Conservation (phyloP, 2,888 invertebrate genomes). For the Tetramorium bicarinatum region DNA sequence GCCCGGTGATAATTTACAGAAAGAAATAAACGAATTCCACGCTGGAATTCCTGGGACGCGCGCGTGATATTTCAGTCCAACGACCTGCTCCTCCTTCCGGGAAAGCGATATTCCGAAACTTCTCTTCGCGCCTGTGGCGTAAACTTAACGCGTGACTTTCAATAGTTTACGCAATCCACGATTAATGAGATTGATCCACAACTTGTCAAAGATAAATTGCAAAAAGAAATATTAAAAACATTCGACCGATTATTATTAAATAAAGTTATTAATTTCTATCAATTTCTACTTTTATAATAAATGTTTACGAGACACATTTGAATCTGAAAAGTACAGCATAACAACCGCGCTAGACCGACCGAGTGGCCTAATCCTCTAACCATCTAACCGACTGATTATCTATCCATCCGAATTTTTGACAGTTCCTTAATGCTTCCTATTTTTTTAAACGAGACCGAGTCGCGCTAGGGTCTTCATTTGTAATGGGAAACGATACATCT, state of each 20-base stretch:
- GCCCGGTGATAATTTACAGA: slow-evolving; percentile 78
- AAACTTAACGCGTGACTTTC: slow-evolving; percentile 4
- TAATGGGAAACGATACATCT: slow-evolving; percentile 22
- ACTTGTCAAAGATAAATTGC: background rate
- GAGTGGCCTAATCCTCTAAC: slow-evolving; percentile 42
- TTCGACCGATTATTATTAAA: background rate
- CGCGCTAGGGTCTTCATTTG: background rate
- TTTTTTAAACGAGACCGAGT: background rate
- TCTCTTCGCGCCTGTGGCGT: slow-evolving; percentile 44
- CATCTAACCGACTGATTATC: background rate
- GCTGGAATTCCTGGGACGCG: slow-evolving; percentile 78
- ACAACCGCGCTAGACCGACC: slow-evolving; percentile 27
- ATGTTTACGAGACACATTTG: slow-evolving; percentile 10
- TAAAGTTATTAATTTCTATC: background rate
- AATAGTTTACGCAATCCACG: background rate
- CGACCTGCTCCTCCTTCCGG: slow-evolving; percentile 77
- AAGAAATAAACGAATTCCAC: slow-evolving; percentile 80
- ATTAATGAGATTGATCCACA: background rate
- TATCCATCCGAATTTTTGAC: slow-evolving; percentile 17
- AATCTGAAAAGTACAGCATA: background rate
- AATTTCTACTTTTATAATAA: background rate
- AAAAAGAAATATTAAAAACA: background rate
- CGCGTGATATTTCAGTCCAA: slow-evolving; percentile 82
- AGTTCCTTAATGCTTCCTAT: slow-evolving; percentile 22
- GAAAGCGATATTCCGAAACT: slow-evolving; percentile 66